Conservation (phyloP, 2,797 vertebrate genomes). For the Tiaroga cobitis region DNA sequence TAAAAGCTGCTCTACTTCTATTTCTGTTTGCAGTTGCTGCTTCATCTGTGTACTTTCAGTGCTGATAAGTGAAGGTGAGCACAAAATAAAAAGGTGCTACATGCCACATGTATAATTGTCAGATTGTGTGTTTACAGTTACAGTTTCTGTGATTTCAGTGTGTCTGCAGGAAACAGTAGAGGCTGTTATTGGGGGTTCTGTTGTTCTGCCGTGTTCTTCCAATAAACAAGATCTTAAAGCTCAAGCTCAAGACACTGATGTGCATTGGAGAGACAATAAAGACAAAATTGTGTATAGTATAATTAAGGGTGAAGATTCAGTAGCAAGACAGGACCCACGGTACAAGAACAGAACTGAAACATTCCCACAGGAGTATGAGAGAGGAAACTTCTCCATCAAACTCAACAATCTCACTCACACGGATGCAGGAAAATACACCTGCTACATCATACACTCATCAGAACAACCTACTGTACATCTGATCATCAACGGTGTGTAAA, state of each 20-base stretch:
- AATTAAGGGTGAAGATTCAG: neutral
- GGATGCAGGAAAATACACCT: neutral
- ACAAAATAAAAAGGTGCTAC: too few species aligned
- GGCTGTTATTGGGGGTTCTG: neutral
- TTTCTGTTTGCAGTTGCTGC: neutral
- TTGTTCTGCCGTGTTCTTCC: neutral
- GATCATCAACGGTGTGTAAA: neutral
- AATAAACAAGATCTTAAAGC: too few species aligned
- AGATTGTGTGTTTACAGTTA: neutral
- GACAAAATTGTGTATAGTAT: too few species aligned
- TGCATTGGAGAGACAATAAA: too few species aligned
- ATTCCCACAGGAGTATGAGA: neutral
- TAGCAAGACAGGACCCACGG: neutral
- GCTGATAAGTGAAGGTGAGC: neutral
- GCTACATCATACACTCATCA: neutral
- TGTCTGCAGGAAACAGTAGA: neutral
- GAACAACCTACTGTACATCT: neutral
- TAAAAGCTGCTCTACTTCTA: too few species aligned
- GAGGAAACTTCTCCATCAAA: slow-evolving; percentile 29
- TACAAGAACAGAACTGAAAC: neutral
- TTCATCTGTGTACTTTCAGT: neutral
- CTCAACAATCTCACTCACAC: neutral
- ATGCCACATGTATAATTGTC: neutral
- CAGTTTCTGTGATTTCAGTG: rapidly evolving
- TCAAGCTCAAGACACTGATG: too few species aligned